Evolutionary conservation across 2,797 vertebrate species (phyloP).

Genomic region (Paedocypris micromegethes): DNA sequence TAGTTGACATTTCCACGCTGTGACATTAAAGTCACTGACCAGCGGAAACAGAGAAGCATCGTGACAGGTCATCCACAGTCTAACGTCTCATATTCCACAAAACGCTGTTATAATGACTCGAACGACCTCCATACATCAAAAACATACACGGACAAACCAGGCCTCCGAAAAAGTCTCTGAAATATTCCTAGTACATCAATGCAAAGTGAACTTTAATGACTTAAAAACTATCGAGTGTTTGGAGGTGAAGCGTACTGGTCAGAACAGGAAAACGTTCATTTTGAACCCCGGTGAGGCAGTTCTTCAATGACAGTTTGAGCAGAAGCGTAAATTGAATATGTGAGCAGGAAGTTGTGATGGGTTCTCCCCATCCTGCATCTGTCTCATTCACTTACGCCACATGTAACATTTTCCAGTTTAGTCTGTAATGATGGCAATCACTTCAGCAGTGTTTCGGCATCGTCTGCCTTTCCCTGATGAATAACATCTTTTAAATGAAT

Average conservation of each 20-base stretch:
- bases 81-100: too few relatives aligned
- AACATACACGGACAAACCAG: too few relatives aligned
- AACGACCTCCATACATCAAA: too few relatives aligned
- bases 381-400: slow-evolving; percentile 4
- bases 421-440: slow-evolving; percentile 14
- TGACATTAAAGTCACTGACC: too few relatives aligned
- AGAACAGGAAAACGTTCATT: background rate
- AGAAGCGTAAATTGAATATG: background rate
- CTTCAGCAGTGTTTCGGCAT: slow-evolving; percentile 11
- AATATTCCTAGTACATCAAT: too few relatives aligned
- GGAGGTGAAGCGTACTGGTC: background rate
- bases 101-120: too few relatives aligned
- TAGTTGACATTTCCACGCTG: too few relatives aligned
- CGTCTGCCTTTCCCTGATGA: slow-evolving; percentile 9
- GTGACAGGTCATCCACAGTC: too few relatives aligned
- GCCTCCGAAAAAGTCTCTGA: too few relatives aligned
- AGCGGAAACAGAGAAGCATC: too few relatives aligned
- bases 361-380: background rate
- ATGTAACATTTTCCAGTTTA: slow-evolving; percentile 3
- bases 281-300: background rate
- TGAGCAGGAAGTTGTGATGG: background rate
- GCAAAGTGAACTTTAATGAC: too few relatives aligned
- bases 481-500: slow-evolving; percentile 4
- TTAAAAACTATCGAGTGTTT: too few relatives aligned
- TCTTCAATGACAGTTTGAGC: background rate